A percentile compares a stretch with the other conserved stretches of the same genome.
Evolutionary conservation across 30 jellyfish, hydroid and myxozoan species (phyloP).

Genomic region (Aurelia aurita): DNA sequence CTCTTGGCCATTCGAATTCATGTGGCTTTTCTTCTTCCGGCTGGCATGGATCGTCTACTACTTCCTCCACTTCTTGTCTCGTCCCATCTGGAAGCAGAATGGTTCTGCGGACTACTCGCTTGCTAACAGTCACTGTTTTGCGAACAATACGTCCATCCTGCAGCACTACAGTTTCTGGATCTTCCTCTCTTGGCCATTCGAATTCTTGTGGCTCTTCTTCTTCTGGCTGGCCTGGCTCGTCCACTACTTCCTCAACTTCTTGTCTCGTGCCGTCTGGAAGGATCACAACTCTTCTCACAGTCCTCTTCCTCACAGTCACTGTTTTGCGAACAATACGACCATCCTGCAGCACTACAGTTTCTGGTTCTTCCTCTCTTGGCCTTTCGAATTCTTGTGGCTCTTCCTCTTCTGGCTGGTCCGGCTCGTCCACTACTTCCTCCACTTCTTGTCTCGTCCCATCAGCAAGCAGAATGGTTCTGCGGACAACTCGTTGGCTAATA

Average conservation of each 20-base stretch:
- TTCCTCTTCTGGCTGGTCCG: background rate
- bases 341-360: constrained; percentile 5
- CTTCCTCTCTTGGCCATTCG: constrained; percentile 13
- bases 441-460: constrained; percentile 80
- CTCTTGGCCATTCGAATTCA: background rate
- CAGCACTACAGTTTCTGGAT: constrained; percentile 21
- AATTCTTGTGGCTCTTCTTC: constrained; percentile 8
- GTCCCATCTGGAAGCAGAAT: constrained; percentile 59
- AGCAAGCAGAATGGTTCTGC: constrained; percentile 68
- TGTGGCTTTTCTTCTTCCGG: constrained; percentile 12
- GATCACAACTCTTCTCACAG: constrained; percentile 51
- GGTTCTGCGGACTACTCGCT: constrained; percentile 41
- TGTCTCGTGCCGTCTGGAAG: constrained; percentile 84
- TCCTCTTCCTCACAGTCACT: constrained; percentile 61
- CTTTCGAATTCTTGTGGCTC: constrained; percentile 13
- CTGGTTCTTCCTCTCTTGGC: constrained; percentile 15
- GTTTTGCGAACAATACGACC: constrained; percentile 50
- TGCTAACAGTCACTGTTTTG: constrained; percentile 14
- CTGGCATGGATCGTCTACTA: constrained; percentile 34
- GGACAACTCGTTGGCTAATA: constrained; percentile 50
- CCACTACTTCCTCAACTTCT: constrained; percentile 74
- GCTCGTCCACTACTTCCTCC: constrained; percentile 68
- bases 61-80: constrained; percentile 46
- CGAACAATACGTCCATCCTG: constrained; percentile 38
- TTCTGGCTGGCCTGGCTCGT: background rate